Conservation (phyloP, 2,113 vertebrate species). For the Sula dactylatra region DNA sequence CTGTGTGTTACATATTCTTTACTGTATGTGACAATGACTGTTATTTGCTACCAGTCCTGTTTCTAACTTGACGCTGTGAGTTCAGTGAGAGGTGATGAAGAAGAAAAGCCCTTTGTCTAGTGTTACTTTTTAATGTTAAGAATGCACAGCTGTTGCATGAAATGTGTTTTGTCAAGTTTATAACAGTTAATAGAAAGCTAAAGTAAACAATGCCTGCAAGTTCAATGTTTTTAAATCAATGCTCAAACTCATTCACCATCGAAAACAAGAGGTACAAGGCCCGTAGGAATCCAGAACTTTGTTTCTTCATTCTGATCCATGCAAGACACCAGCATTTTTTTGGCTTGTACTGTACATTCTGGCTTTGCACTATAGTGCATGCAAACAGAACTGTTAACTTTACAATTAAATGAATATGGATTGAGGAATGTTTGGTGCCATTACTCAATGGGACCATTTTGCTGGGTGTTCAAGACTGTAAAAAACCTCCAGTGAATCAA, state of each 20-base stretch:
- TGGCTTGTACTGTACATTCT: not conserved
- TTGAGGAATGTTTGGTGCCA: not conserved
- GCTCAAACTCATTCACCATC: not conserved
- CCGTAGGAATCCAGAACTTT: not conserved
- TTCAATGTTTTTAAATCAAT: not conserved
- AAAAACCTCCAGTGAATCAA: slow-evolving; percentile 34
- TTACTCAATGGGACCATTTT: slow-evolving; percentile 29
- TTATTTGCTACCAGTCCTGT: not conserved
- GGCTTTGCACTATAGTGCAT: not conserved
- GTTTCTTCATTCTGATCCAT: not conserved
- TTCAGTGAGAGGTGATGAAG: not conserved
- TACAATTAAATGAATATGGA: slow-evolving; percentile 39
- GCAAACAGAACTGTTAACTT: slow-evolving; percentile 18
- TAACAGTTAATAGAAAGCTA: not conserved
- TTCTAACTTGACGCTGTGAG: slow-evolving; percentile 7
- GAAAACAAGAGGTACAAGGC: not conserved
- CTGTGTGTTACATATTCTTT: not conserved
- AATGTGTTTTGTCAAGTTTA: not conserved
- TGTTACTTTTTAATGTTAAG: not conserved
- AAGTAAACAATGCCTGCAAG: not conserved
- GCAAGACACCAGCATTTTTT: not conserved
- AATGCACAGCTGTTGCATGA: not conserved
- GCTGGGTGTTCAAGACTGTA: not conserved
- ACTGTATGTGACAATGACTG: not conserved
- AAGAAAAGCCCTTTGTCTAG: not conserved